Base-by-base conservation (phyloP, 2,888 invertebrate species). In the Drosophila falleni region DNA sequence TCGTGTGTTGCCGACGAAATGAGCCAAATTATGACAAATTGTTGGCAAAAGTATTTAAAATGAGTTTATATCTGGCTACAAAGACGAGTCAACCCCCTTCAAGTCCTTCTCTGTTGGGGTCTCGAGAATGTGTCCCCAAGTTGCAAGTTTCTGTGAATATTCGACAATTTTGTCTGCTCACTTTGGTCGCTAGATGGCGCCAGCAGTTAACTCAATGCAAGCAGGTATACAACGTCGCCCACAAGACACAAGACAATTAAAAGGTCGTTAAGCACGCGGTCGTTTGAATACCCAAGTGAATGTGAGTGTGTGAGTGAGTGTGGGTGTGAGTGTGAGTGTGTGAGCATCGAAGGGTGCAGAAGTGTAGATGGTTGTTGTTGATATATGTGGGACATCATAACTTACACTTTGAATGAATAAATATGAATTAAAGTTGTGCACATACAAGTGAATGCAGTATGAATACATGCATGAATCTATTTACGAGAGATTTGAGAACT, bases 1-100 rank as follows among this genome's bases (percentile, higher is more conserved):
- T 63, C 66, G 67, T 68, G 55, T 72, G 71, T 62, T 70, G 68
- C 66, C 65, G 54, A 56, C 68, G 65, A 86, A 86, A 86, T 86
- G 87, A 84, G 87, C 89, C 88, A 86, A 86, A 86, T 86, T 86
- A 89, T 86, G 82, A 89, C 85, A 86, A 86, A 86, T 86, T 86
- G 85, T 86, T 86, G 75, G 87, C 79, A 71, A 89, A 89, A 86
- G 85, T 86, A 86, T 86, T 86, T 89, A 86, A 86, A 87, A 87
- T 87, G 85, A 81, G 88, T 89, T 86, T 87, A 87, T 85, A 81
- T 80, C 79, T 71, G 79, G 65, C 64, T 64, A 54, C 68, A 66
- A 35, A 56, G 42, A 63, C 55, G 39, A 69, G 39, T n/a, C 19
- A n/a, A 3, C 16, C 31, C 41, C 23, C 9, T 0, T 4, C 6